Evolutionary conservation across 2,797 vertebrate species (phyloP), one percentile per base, ranked within the genome.

Genomic region (Craterocephalus amniculus): DNA sequence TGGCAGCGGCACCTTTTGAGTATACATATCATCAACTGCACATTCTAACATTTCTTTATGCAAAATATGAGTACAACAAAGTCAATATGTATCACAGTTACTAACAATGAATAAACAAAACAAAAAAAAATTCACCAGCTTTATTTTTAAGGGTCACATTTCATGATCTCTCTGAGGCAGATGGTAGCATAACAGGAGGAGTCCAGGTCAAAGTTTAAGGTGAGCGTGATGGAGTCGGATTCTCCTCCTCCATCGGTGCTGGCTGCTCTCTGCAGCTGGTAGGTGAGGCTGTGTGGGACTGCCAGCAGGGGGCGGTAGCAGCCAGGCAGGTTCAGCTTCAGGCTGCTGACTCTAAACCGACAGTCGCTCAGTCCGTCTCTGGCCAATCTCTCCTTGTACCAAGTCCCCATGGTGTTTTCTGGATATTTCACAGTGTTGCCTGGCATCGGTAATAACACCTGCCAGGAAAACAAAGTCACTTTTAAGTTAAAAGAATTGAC

Each of bases 401-500:
- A 99, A 1, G 91, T 67, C 11, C 95, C 95, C 83, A 97, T 90
- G 73, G 91, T 70, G 67, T 98, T 97, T 69, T 91, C 93, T 5
- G 97, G 98, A 90, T 98, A 99, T 70, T 91, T 95, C 73, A 97
- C 91, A 0, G 89, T 97, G 85, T 97, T 96, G 45, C 98, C 98
- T 61, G 95, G 95, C 94, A 99, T 95, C 1, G 97, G 97, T 51
- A 99, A 94, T 77, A 98, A 91, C n/a, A 99, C 95, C 98, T 99
- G 76, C 77, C 26, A 1, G 49, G 26, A 76, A 2, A 27, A 58
- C 4, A 49, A 58, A 67, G 34, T 7, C 57, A 43, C 11, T 12
- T 9, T 0, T 0, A 32, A 16, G 16, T 48, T 26, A 43, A 20
- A 35, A n/a, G 0, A 36, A 56, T 49, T 0, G 14, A n/a, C 0